These are phyloP conservation scores for Echeneis naucrates DNA, from an alignment of 2,797 vertebrate species.

Conservation along the genomic window DNA sequence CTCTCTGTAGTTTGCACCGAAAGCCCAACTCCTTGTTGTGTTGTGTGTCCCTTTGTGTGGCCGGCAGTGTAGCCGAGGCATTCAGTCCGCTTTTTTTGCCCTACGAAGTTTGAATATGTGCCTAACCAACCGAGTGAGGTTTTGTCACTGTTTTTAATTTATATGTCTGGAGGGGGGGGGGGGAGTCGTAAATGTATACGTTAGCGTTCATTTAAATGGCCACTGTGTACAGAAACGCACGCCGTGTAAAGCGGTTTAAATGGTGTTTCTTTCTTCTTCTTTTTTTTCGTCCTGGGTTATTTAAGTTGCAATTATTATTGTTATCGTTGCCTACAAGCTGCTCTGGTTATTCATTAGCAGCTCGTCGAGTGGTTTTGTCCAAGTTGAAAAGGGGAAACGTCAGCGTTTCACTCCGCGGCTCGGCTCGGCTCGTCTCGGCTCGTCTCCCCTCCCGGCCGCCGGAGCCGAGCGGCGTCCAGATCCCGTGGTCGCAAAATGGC, in stretches of 20 bases:
- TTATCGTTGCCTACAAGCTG: too few species aligned
- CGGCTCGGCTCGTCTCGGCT: constrained; percentile 38
- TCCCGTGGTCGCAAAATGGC: constrained; percentile 62
- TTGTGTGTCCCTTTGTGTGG: constrained; percentile 72
- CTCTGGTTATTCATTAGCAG: background rate
- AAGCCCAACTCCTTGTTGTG: constrained; percentile 63
- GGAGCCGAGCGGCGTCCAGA: constrained; percentile 39
- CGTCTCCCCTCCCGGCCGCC: constrained; percentile 34
- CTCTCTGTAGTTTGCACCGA: constrained; percentile 59
- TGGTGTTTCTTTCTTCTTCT: constrained; percentile 5
- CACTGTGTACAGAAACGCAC: background rate
- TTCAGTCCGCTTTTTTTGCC: constrained; percentile 15
- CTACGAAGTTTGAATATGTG: constrained; percentile 30
- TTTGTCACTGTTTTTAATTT: too few species aligned
- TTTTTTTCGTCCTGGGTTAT: background rate
- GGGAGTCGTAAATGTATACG: fast-evolving
- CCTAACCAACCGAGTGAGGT: too few species aligned
- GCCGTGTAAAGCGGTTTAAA: constrained; percentile 1
- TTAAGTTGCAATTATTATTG: constrained; percentile 7
- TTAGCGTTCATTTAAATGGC: background rate
- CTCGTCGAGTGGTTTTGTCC: constrained; percentile 26
- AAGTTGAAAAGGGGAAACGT: constrained; percentile 50
- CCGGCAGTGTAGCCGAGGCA: constrained; percentile 35
- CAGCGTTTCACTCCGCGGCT: constrained; percentile 40
- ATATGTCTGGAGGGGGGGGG: too few species aligned